Base-by-base conservation (phyloP, 1,140 invertebrate genomes). In the Tetramorium alpestre region DNA sequence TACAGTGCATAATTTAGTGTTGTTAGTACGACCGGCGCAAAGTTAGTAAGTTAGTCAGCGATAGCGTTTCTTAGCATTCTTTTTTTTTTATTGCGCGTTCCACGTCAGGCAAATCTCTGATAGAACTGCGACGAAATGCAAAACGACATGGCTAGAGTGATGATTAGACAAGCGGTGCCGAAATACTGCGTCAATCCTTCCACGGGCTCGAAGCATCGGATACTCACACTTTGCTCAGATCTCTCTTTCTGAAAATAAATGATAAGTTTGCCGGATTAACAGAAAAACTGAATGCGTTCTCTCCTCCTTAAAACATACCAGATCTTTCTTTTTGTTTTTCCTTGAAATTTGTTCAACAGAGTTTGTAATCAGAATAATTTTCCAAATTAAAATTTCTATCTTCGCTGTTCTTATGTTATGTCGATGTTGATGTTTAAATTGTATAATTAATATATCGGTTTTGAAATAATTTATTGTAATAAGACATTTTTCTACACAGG, bases 201-300 rank as follows among this genome's bases (percentile, higher is more conserved):
- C 72, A 88, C 77, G 88, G 90, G 90, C 64, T 58, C 87, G 86
- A 90, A 90, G 80, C 87, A 76, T 87, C 47, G 88, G 88, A 93
- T 95, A 96, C 95, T 96, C 94, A 96, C 95, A 91, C 91, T 94
- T 93, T 95, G 93, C 64, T 94, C 92, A 89, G 93, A 88, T 91
- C 89, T 94, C 85, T 94, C 93, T 93, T 94, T 94, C 95, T 96
- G 95, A 93, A 95, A 94, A 95, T 90, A 93, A 94, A 94, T 89
- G 90, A 94, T 92, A 92, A 88, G 87, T 92, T 90, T 89, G 65
- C 87, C 84, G 73, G 76, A 89, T 94, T 93, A 94, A 88, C 86
- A 87, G 69, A 89, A n/a, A 88, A 77, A 82, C 85, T 87, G 41
- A 47, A 89, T 38, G 58, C 3, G 41, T 62, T 64, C 22, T 25